Evolutionary conservation across 2,888 invertebrate species (phyloP).

Genomic region (Chironomus riparius): DNA sequence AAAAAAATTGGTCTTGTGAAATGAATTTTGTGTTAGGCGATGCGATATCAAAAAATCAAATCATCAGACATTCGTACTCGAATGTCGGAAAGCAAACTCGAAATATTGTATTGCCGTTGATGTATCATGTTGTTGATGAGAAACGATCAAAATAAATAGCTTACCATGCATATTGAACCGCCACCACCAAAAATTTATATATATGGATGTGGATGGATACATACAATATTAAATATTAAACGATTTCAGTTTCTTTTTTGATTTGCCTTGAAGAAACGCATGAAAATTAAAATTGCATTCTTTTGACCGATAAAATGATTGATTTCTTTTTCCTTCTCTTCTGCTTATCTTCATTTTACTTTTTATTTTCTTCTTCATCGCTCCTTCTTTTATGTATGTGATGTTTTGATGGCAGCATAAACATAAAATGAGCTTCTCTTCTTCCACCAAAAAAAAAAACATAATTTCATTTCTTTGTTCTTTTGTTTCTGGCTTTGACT

Average conservation of each 20-base stretch:
- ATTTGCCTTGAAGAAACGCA: constrained; percentile 25
- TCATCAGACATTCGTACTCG: not conserved
- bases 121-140: not conserved
- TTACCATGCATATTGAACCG: not conserved
- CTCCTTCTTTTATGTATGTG: too few relatives aligned
- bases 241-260: not conserved
- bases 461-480: too few relatives aligned
- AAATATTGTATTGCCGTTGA: not conserved
- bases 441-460: too few relatives aligned
- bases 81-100: not conserved
- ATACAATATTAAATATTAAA: not conserved
- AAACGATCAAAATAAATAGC: not conserved
- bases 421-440: not conserved
- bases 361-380: not conserved
- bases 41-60: not conserved
- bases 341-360: not conserved
- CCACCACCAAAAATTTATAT: too few relatives aligned
- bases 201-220: too few relatives aligned
- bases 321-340: not conserved
- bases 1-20: not conserved
- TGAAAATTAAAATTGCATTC: constrained; percentile 16
- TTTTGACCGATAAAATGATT: constrained; percentile 8
- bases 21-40: not conserved
- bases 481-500: too few relatives aligned
- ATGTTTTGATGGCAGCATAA: not conserved